Base-by-base conservation (phyloP, 2,888 invertebrate species). In the Tachina lurida region DNA sequence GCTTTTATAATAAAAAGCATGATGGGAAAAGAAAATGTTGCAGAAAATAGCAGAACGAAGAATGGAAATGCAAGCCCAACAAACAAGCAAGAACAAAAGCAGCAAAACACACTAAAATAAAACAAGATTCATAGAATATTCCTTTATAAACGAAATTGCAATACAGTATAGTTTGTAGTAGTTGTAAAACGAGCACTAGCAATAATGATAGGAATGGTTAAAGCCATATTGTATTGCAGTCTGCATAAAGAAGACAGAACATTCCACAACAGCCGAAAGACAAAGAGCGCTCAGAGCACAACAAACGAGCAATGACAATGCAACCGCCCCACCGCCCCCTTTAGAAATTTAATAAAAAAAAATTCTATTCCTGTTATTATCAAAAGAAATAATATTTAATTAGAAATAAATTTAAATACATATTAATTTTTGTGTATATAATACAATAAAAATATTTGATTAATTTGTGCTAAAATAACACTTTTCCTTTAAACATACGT, bases 81-180 rank as follows among this genome's bases (percentile, higher is more conserved):
- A 58, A 52, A 47, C 7, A 58, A 58, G 19, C 49, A 74, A 78
- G 41, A 75, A 73, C 68, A 77, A 79, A 39, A 58, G 39, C 67
- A 58, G 39, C 67, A 85, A 70, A 56, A 47, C 60, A 62, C 10
- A 12, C 63, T 62, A 68, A 15, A 52, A 47, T 2, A 62, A 62
- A 22, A 67, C 73, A 49, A 60, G 22, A 71, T 71, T 58, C 73
- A 70, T 70, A 71, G 70, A 70, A 70, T 47, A 41, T 76, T 67
- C 49, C 47, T 65, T 71, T 65, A 19, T 47, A 79, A 73, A 73
- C 19, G 62, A 63, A 70, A 84, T 56, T 80, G 86, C 86, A 86
- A 86, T 86, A n/a, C n/a, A 58, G 84, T 70, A 68, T 86, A 74
- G 71, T 63, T 31, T 84, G 81, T 71, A 76, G 78, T 81, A 54